Evolutionary conservation across 2,797 vertebrate genomes (phyloP), one percentile per base, ranked within the genome.

Genomic region (Somateria mollissima): DNA sequence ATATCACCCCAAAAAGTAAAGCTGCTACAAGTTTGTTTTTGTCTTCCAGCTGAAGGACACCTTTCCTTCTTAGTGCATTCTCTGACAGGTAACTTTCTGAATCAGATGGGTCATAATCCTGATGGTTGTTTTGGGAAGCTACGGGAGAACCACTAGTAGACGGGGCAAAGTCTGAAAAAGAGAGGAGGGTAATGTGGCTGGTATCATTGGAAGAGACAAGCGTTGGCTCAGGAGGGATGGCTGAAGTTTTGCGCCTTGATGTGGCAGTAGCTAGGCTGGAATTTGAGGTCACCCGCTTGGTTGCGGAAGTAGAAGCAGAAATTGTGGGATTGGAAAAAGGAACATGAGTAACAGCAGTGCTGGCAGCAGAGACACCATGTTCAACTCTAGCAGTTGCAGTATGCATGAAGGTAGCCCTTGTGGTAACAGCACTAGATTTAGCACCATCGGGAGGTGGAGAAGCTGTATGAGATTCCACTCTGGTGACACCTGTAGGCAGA

Each of bases 21-120:
- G 98, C 97, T 4, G 97, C 98, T 67, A 98, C 57, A 80, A 99
- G 97, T 17, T 98, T 98, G 87, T 97, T 99, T 96, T 98, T 98
- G 90, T 98, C 94, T 16, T 86, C 97, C 36, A 98, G 92, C 3
- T 70, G 94, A 3, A 97, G 19, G 1, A 60, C 64, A 3, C 10
- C 51, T 3, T 53, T 93, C 12, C 92, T 96, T 36, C 79, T 92
- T n/a, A 76, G 74, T 78, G 54, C 6, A 8, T 17, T 54, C 56
- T 39, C 81, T 77, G 45, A 67, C 13, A 90, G 27, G 41, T 84
- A 70, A 19, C 32, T n/a, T 27, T 75, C 89, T 17, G 64, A 71
- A 24, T 62, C 49, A 54, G 57, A 28, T 10, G 54, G 34, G n/a
- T 66, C 65, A 9, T 75, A 54, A 32, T 65, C 80, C 65, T 3